These are phyloP conservation scores for Amblyopsis hoosieri DNA, from an alignment of 2,797 vertebrate species.

Conservation along the genomic window DNA sequence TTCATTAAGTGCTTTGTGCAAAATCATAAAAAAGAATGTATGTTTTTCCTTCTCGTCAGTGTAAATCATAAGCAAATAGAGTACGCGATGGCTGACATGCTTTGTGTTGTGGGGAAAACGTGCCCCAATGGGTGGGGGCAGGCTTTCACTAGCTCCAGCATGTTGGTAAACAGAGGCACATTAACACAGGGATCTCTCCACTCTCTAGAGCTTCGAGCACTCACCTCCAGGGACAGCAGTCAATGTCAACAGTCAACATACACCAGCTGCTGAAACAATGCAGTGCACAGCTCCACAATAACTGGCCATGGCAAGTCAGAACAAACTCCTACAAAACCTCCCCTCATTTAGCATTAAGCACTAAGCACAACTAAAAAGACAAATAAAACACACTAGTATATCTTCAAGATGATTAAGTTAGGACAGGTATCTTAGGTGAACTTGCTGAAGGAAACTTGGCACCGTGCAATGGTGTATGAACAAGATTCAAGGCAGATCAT, in stretches of 20 bases:
- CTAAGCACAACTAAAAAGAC: slow-evolving; percentile 27
- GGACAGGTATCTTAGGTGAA: too few relatives aligned
- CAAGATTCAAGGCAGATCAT: too few relatives aligned
- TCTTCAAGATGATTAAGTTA: too few relatives aligned
- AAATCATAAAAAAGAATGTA: slow-evolving; percentile 43
- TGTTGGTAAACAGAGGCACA: slow-evolving; percentile 63
- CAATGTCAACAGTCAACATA: slow-evolving; percentile 48
- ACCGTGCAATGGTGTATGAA: too few relatives aligned
- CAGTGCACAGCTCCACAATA: slow-evolving; percentile 9
- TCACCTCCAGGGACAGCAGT: slow-evolving; percentile 33
- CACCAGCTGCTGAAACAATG: slow-evolving; percentile 50
- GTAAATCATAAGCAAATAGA: slow-evolving; percentile 29
- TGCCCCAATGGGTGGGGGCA: slow-evolving; percentile 32
- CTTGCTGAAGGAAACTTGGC: too few relatives aligned
- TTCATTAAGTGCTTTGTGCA: slow-evolving; percentile 79
- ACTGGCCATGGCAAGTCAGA: slow-evolving; percentile 44
- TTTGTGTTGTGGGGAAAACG: slow-evolving; percentile 52
- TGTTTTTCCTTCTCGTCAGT: slow-evolving; percentile 32
- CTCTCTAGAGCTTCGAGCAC: slow-evolving; percentile 33
- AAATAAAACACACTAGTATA: background rate
- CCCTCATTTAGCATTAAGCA: slow-evolving; percentile 17
- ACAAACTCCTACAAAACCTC: background rate
- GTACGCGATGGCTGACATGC: slow-evolving; percentile 37
- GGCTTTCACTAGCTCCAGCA: slow-evolving; percentile 44
- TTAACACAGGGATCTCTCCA: slow-evolving; percentile 56